These are phyloP conservation scores for Lasiommata megera DNA, from an alignment of 2,888 invertebrate genomes.

Conservation along the genomic window DNA sequence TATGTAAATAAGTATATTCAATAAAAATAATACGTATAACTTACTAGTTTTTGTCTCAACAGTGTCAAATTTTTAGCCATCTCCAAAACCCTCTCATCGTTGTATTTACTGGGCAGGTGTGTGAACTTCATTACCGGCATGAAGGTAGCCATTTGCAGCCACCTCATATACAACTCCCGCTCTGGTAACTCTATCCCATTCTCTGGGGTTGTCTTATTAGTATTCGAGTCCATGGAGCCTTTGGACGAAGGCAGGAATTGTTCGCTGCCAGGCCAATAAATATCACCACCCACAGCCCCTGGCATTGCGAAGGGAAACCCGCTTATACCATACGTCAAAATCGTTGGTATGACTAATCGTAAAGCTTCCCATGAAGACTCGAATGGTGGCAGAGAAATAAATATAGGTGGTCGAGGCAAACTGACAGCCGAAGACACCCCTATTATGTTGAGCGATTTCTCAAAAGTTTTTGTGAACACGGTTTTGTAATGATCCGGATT, in stretches of 20 bases:
- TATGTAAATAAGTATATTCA: too few relatives aligned
- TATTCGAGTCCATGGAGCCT: conserved; percentile 56
- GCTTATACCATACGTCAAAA: conserved; percentile 92
- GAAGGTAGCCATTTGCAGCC: conserved; percentile 95
- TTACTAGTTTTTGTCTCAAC: conserved; percentile 87
- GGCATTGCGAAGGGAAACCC: conserved; percentile 97
- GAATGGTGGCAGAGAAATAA: conserved; percentile 92
- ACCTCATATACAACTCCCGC: conserved; percentile 92
- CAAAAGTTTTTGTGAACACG: conserved; percentile 84
- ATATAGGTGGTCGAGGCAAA: conserved; percentile 91
- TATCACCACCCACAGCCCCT: conserved; percentile 96
- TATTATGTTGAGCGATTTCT: conserved; percentile 84
- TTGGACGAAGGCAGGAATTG: conserved; percentile 79
- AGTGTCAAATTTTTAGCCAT: conserved; percentile 88
- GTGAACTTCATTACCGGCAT: conserved; percentile 96
- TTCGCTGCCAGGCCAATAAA: conserved; percentile 82
- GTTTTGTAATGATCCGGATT: conserved; percentile 93
- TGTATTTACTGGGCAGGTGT: conserved; percentile 93
- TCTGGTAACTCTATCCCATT: conserved; percentile 83
- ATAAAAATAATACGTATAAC: too few relatives aligned
- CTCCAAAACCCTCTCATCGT: conserved; percentile 88
- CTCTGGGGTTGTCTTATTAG: conserved; percentile 57
- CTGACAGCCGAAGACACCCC: conserved; percentile 92
- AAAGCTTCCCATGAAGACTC: conserved; percentile 94
- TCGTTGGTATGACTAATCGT: conserved; percentile 91